Evolutionary conservation across 1,140 invertebrate genomes (phyloP).

Genomic region (Brachionus rotundiformis): DNA sequence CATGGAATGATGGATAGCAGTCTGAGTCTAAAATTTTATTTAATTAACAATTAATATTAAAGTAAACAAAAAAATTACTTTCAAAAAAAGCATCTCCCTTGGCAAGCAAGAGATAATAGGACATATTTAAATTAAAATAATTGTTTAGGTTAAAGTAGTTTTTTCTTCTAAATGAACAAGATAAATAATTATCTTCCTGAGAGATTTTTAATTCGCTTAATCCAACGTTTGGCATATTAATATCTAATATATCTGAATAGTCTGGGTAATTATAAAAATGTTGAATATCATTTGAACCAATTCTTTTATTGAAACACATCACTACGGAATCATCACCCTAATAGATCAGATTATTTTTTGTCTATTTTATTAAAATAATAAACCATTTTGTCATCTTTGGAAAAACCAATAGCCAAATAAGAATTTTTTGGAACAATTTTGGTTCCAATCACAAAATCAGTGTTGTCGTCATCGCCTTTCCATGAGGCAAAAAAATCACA

Average conservation of each 20-base stretch:
- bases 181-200: background rate
- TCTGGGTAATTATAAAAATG: background rate
- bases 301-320: background rate
- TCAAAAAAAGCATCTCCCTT: background rate
- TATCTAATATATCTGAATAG: background rate
- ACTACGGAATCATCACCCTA: conserved; percentile 16
- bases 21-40: background rate
- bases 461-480: background rate
- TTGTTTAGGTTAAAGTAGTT: background rate
- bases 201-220: background rate
- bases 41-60: no score
- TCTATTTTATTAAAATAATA: background rate
- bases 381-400: background rate
- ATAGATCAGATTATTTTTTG: no score
- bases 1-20: background rate
- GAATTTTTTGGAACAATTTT: background rate
- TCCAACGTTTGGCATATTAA: background rate
- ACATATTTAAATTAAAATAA: background rate
- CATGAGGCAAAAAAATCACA: background rate
- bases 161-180: conserved; percentile 29
- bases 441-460: background rate
- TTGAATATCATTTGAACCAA: background rate
- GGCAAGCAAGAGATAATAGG: background rate
- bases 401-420: conserved; percentile 23
- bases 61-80: background rate